Percentiles rank a stretch among this genome's conserved stretches.
Conservation (phyloP, 2,888 invertebrate species). For the Drosophila mulleri region DNA sequence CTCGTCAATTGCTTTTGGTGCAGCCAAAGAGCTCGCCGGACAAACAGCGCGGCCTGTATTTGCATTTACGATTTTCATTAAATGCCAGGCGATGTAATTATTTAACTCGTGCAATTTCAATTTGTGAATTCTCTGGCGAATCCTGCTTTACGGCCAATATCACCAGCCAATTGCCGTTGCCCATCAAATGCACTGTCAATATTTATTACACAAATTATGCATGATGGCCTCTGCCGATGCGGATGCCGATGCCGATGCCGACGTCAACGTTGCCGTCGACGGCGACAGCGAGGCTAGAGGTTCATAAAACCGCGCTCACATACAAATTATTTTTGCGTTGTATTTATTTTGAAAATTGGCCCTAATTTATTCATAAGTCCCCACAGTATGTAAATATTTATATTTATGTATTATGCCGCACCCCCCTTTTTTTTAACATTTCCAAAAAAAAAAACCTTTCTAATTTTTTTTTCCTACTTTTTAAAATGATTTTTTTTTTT, state of each 20-base stretch:
- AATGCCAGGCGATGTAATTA: constrained; percentile 21
- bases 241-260: constrained; percentile 3
- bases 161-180: constrained; percentile 12
- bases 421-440: constrained; percentile 3
- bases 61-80: constrained; percentile 5
- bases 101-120: constrained; percentile 32
- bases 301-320: constrained; percentile 52
- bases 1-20: not conserved
- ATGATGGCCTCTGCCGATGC: constrained; percentile 34
- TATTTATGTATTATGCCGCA: constrained; percentile 71
- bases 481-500: constrained; percentile 8
- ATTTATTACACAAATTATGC: constrained; percentile 72
- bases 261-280: not conserved
- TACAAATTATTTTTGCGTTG: constrained; percentile 76
- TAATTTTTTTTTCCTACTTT: not conserved
- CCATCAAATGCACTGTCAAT: constrained; percentile 69
- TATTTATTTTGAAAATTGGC: constrained; percentile 79
- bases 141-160: constrained; percentile 40
- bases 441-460: not conserved
- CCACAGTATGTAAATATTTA: constrained; percentile 74
- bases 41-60: not conserved
- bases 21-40: too few species aligned
- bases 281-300: not conserved
- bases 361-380: constrained; percentile 77
- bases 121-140: constrained; percentile 38